A percentile compares a stretch with the other conserved stretches of the same genome.
Conservation (phyloP, 2,113 vertebrate genomes). For the Ophthalmolycus amberensis region DNA sequence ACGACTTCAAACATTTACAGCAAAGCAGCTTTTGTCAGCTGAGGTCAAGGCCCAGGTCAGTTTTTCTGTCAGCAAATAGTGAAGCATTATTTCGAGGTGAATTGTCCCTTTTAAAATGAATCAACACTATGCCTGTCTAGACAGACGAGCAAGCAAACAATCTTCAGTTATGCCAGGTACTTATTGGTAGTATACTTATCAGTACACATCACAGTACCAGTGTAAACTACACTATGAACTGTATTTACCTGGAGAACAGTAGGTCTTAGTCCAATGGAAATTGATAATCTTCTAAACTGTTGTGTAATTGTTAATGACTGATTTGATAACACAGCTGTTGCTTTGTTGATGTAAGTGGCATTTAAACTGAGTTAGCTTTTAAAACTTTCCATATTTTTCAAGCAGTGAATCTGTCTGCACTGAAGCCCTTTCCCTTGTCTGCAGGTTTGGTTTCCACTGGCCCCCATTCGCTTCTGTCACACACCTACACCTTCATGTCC, state of each 20-base stretch:
- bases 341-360: neutral
- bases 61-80: constrained; percentile 1
- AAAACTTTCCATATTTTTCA: neutral
- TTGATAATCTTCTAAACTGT: neutral
- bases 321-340: neutral
- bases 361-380: neutral
- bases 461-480: constrained; percentile 94
- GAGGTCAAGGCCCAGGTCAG: neutral
- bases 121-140: neutral
- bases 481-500: constrained; percentile 95
- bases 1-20: neutral
- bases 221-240: neutral
- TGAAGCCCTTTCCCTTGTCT: constrained; percentile 45
- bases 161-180: neutral
- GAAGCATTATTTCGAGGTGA: neutral
- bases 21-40: neutral
- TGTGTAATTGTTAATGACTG: neutral
- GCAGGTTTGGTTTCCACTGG: constrained; percentile 96
- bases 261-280: neutral
- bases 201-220: neutral
- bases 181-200: neutral
- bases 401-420: neutral
- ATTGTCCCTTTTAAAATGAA: neutral
- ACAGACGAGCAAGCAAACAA: neutral
- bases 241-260: neutral